Evolutionary conservation across 2,888 invertebrate genomes (phyloP).

Genomic region (Geotrupes spiniger): DNA sequence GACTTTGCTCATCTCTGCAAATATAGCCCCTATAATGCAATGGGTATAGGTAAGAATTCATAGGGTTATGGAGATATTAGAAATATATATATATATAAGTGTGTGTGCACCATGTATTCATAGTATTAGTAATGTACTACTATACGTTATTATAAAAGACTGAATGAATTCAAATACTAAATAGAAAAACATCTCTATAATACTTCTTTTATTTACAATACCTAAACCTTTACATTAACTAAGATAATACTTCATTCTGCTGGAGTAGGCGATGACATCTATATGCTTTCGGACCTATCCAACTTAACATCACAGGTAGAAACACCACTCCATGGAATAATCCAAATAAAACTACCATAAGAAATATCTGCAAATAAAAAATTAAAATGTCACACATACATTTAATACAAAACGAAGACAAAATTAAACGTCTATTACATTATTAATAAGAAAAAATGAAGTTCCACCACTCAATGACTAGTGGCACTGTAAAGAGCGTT

Average conservation of each 20-base stretch:
- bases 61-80: too few species aligned
- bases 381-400: too few species aligned
- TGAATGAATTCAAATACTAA: conserved; percentile 54
- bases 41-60: too few species aligned
- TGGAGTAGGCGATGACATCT: conserved; percentile 31
- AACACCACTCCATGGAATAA: conserved; percentile 74
- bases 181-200: conserved; percentile 39
- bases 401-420: too few species aligned
- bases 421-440: too few species aligned
- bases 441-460: too few species aligned
- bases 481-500: too few species aligned
- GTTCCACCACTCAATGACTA: too few species aligned
- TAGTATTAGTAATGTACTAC: conserved; percentile 52
- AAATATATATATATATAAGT: conserved; percentile 44
- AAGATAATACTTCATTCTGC: conserved; percentile 31
- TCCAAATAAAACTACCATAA: conserved; percentile 77
- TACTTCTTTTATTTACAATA: not conserved
- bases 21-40: too few species aligned
- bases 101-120: conserved; percentile 51
- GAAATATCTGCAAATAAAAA: conserved; percentile 72
- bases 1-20: too few species aligned
- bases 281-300: conserved; percentile 64
- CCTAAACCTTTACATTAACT: conserved; percentile 1
- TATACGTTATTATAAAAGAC: conserved; percentile 54
- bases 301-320: conserved; percentile 71